Base-by-base conservation (phyloP, 2,797 vertebrate genomes). In the Nyctalus aviator region DNA sequence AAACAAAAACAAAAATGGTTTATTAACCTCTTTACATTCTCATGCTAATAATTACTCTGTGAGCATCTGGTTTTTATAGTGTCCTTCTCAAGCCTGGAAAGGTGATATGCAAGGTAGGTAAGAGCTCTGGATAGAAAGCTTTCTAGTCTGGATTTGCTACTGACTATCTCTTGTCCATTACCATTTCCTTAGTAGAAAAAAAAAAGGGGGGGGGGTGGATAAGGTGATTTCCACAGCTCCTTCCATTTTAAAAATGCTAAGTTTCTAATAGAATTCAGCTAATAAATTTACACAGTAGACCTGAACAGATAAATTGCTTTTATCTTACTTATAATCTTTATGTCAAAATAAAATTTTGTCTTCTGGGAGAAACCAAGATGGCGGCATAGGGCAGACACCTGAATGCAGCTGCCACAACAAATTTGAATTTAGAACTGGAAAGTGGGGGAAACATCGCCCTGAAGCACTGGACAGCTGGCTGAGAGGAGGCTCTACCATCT, bases 191-290 rank as follows among this genome's bases (percentile, higher is more conserved):
- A 32, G 35, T 50, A 62, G 77, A 48, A 66, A 79, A 87, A 87
- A 12, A 78, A 86, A 1, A 30, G 6, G 44, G 11, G 21, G 13
- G 23, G 41, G 13, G 18, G 41, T 41, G 21, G n/a, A 46, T 32
- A 46, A 14, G 37, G 18, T 5, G 81, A 46, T 68, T 57, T 46
- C 57, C 41, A 6, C 21, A 14, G 25, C 55, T 83, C 13, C 46
- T 82, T 69, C 9, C 59, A n/a, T 75, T 53, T 85, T 53, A 48
- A 92, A 93, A 81, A 93, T 50, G n/a, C 25, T 59, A 57, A 35
- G 0, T 53, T 76, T 76, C 84, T 93, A 18, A 83, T 13, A 46
- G 30, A 89, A 87, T 50, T 50, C 44, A 82, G 10, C 77, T 75
- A 55, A 73, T 87, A 81, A 53, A 66, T 82, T 20, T 53, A 55